These are phyloP conservation scores for Drosophila recens DNA, from an alignment of 2,888 invertebrate genomes.

Conservation along the genomic window DNA sequence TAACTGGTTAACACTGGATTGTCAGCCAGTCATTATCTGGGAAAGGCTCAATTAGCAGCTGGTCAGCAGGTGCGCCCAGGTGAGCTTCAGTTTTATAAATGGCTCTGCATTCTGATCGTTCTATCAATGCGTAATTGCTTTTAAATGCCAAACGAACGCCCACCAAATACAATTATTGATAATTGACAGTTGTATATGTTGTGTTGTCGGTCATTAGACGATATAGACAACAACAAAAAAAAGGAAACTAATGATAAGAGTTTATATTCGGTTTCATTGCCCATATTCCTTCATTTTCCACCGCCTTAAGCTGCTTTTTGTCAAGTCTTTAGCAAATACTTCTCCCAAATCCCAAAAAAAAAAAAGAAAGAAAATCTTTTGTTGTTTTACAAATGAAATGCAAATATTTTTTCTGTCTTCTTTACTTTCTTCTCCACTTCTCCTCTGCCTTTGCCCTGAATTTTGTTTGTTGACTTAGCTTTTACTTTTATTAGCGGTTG, in stretches of 20 bases:
- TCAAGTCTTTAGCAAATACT: conserved; percentile 30
- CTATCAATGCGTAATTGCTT: conserved; percentile 64
- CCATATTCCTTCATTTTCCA: not conserved
- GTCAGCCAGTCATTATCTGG: conserved; percentile 14
- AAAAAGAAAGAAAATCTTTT: not conserved
- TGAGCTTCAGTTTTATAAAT: conserved; percentile 7
- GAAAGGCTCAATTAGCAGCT: conserved; percentile 31
- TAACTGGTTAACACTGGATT: conserved; percentile 12
- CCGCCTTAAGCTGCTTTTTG: conserved; percentile 7
- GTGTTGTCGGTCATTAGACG: conserved; percentile 42
- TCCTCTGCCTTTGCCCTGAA: not conserved
- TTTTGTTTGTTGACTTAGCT: conserved; percentile 10
- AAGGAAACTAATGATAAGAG: conserved; percentile 19
- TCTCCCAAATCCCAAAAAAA: not conserved
- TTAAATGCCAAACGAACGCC: conserved; percentile 52
- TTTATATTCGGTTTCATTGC: conserved; percentile 5
- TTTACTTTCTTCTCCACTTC: not conserved
- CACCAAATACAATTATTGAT: conserved; percentile 62
- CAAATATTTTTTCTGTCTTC: conserved; percentile 41
- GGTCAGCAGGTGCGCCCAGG: conserved; percentile 41
- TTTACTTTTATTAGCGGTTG: conserved; percentile 17
- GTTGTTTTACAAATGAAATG: conserved; percentile 53
- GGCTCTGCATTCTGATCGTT: conserved; percentile 24
- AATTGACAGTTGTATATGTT: conserved; percentile 27
- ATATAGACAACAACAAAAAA: not conserved